Evolutionary conservation across 2,888 invertebrate species (phyloP), one percentile per base, ranked within the genome.

Genomic region (Trichacis sp.): DNA sequence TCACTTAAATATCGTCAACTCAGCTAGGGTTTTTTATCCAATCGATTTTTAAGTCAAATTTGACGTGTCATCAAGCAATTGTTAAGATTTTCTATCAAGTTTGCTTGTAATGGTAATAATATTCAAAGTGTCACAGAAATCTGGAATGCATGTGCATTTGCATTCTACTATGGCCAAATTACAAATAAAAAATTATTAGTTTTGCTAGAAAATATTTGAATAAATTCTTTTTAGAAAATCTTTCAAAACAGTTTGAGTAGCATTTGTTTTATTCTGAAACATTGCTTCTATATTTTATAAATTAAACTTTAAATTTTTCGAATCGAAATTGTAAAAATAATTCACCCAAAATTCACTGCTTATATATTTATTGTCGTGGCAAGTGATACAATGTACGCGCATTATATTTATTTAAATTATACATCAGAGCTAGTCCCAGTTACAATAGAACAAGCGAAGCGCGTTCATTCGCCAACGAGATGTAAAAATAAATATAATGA

Each of bases 401-500:
- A 57, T 58, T 69, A 59, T 73, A 76, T 76, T 76, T 76, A 74
- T 80, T 77, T 73, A 68, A 72, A 76, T 75, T 73, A 70, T 75
- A 72, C 69, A 66, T 56, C 66, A 73, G 66, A 77, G 73, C 80
- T 82, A 83, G 79, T 82, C 80, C 71, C 69, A 69, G 70, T 76
- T 69, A 57, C 74, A 71, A 68, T 72, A 73, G 73, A 62, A 43
- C n/a, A 71, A 73, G 65, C 65, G 61, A 58, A 53, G 53, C 57
- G 56, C 61, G 65, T 56, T 65, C 61, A 61, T 61, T 61, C 57
- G 50, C 58, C 49, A 58, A 54, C 45, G 53, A 65, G 24, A 64
- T 64, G 55, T 64, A 64, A 59, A 51, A 51, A 55, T 65, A 65
- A 56, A 60, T 65, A 57, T 57, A 60, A 60, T 19, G 64, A 65